phyloP scores from a whole-genome alignment of 2,888 invertebrate genomes.

The Dicyrtoma fusca region DNA sequence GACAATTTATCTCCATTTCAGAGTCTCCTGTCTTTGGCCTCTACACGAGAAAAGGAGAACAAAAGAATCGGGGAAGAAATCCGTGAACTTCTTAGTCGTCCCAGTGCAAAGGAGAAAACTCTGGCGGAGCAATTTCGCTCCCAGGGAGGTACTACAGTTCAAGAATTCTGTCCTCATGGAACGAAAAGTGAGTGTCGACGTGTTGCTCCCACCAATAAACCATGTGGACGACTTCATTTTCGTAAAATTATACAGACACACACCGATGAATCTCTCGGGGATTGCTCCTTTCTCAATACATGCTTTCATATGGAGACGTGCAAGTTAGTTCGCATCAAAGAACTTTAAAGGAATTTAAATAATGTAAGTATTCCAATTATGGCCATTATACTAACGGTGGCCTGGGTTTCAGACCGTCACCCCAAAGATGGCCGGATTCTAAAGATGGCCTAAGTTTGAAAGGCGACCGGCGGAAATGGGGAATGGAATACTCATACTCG shows the following conservation, averaged over 20 bases:
- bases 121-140: slow-evolving; percentile 95
- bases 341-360: too few species aligned
- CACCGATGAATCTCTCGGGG: slow-evolving; percentile 92
- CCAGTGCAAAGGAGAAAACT: slow-evolving; percentile 93
- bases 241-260: slow-evolving; percentile 94
- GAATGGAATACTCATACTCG: too few species aligned
- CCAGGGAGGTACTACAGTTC: slow-evolving; percentile 72
- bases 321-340: slow-evolving; percentile 66
- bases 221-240: slow-evolving; percentile 91
- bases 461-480: too few species aligned
- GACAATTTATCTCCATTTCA: slow-evolving; percentile 62
- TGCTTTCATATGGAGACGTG: slow-evolving; percentile 99
- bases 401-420: too few species aligned
- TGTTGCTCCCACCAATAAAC: slow-evolving; percentile 62
- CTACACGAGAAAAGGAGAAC: slow-evolving; percentile 91
- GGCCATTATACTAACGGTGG: too few species aligned
- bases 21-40: slow-evolving; percentile 87
- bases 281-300: slow-evolving; percentile 96
- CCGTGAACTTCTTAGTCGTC: slow-evolving; percentile 86
- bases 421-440: too few species aligned
- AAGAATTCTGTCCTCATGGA: slow-evolving; percentile 95
- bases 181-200: slow-evolving; percentile 82
- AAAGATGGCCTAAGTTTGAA: too few species aligned
- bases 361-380: too few species aligned
- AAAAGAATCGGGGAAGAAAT: slow-evolving; percentile 97